These are phyloP conservation scores for Microctonus brassicae DNA, from an alignment of 2,888 invertebrate species.

Conservation along the genomic window DNA sequence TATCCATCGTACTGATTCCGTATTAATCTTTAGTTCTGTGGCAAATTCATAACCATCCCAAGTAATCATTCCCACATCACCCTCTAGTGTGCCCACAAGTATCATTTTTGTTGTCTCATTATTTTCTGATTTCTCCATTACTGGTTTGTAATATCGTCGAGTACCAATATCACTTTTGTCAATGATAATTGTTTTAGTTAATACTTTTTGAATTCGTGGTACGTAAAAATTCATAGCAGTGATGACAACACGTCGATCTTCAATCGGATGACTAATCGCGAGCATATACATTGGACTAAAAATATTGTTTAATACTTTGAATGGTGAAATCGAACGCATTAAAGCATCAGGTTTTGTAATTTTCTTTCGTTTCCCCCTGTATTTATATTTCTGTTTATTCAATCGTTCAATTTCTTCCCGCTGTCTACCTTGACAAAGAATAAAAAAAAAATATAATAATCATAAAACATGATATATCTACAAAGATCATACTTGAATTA, in stretches of 20 bases:
- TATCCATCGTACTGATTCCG: constrained; percentile 71
- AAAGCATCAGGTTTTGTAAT: constrained; percentile 72
- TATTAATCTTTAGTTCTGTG: constrained; percentile 75
- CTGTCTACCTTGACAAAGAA: constrained; percentile 19
- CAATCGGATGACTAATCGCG: constrained; percentile 70
- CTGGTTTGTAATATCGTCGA: constrained; percentile 51
- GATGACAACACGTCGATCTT: constrained; percentile 67
- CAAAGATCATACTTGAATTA: constrained; percentile 28
- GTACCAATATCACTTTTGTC: constrained; percentile 43
- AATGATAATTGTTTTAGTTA: constrained; percentile 38
- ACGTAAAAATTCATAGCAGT: constrained; percentile 70
- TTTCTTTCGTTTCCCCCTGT: constrained; percentile 31
- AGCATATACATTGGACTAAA: constrained; percentile 77
- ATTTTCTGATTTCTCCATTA: constrained; percentile 51
- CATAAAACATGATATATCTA: constrained; percentile 2
- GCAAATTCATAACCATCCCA: constrained; percentile 81
- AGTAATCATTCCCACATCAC: constrained; percentile 70
- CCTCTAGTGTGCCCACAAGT: constrained; percentile 59
- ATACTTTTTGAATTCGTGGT: constrained; percentile 55
- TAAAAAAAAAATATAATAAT: neutral
- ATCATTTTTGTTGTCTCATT: constrained; percentile 48
- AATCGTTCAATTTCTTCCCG: constrained; percentile 52
- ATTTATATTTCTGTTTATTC: constrained; percentile 56
- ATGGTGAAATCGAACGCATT: constrained; percentile 74
- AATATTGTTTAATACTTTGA: constrained; percentile 74